These are phyloP conservation scores for Andrena bicolor DNA, from an alignment of 2,888 invertebrate genomes.

Conservation along the genomic window DNA sequence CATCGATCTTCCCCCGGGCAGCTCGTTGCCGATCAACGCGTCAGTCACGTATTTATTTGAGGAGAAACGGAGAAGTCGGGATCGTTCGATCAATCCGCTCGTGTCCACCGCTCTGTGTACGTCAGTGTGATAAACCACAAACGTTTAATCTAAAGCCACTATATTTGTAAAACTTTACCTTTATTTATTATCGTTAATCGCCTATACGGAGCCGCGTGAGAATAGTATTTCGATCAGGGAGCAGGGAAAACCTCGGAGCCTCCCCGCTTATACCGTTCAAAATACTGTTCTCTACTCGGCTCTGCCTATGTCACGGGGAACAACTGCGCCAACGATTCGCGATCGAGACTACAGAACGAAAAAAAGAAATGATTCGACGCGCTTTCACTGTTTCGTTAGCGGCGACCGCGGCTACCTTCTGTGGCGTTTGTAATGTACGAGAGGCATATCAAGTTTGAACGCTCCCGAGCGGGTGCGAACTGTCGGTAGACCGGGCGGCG, in stretches of 20 bases:
- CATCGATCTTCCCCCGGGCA: background rate
- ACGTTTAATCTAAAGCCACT: constrained; percentile 55
- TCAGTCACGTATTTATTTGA: constrained; percentile 35
- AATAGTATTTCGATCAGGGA: constrained; percentile 6
- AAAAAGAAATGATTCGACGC: constrained; percentile 22
- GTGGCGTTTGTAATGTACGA: constrained; percentile 32
- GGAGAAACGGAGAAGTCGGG: background rate
- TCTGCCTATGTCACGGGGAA: constrained; percentile 29
- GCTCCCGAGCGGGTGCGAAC: constrained; percentile 25
- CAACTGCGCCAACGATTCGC: constrained; percentile 47
- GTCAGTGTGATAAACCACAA: constrained; percentile 46
- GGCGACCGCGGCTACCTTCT: constrained; percentile 24
- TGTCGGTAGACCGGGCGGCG: constrained; percentile 15
- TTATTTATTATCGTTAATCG: constrained; percentile 70
- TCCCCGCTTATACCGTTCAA: background rate
- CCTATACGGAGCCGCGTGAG: constrained; percentile 24
- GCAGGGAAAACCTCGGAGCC: too few relatives aligned
- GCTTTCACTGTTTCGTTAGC: background rate
- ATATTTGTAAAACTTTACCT: constrained; percentile 58
- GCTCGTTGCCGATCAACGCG: constrained; percentile 18
- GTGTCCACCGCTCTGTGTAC: constrained; percentile 32
- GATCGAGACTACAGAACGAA: constrained; percentile 2
- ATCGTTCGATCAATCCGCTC: constrained; percentile 42
- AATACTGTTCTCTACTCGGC: background rate
- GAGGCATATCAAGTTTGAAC: constrained; percentile 10